These are phyloP conservation scores for Opisthocomus hoazin DNA, from an alignment of 2,113 vertebrate genomes.

Conservation along the genomic window DNA sequence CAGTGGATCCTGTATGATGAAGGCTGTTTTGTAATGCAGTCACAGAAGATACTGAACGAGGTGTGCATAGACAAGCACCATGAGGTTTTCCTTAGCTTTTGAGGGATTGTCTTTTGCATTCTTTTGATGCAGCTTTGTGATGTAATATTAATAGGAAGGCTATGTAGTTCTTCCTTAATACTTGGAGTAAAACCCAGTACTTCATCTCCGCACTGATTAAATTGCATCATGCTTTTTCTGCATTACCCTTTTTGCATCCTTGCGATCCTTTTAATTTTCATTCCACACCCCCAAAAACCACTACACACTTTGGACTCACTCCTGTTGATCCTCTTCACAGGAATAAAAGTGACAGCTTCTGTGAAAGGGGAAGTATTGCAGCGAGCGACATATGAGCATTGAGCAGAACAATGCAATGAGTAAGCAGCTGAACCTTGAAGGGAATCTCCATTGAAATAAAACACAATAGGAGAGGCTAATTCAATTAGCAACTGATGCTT, in stretches of 20 bases:
- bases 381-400: background rate
- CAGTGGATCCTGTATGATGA: background rate
- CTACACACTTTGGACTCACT: conserved; percentile 14
- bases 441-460: conserved; percentile 64
- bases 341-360: conserved; percentile 61
- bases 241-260: background rate
- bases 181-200: background rate
- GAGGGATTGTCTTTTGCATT: background rate
- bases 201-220: background rate
- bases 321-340: conserved; percentile 48
- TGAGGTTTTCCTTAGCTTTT: background rate
- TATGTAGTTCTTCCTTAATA: background rate
- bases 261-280: conserved; percentile 17
- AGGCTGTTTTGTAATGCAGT: background rate
- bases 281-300: background rate
- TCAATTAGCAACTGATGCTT: conserved; percentile 69
- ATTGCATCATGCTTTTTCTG: background rate
- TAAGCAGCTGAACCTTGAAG: conserved; percentile 56
- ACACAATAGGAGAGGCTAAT: conserved; percentile 58
- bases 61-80: background rate
- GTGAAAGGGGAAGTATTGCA: conserved; percentile 31
- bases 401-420: conserved; percentile 47
- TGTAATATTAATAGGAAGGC: background rate
- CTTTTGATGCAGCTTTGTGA: background rate
- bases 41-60: background rate